Base-by-base conservation (phyloP, 2,113 vertebrate genomes). In the Notarius quadriscutis region DNA sequence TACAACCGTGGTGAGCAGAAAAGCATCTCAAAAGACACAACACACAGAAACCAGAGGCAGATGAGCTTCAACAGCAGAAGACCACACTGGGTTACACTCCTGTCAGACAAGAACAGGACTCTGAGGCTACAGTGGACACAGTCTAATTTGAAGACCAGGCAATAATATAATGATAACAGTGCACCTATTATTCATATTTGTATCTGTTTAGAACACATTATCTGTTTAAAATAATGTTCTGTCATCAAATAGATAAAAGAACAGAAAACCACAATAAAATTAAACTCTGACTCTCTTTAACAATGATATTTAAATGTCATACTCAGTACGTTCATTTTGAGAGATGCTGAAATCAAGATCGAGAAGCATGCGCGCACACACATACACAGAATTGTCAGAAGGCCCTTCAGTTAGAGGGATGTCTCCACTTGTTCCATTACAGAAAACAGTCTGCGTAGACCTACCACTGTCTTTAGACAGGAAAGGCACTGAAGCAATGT, bases 391-490 rank as follows among this genome's bases (percentile, higher is more conserved):
- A 84, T 79, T 62, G 50, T 89, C 85, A 89, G 69, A 71, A 87
- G 83, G 69, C 75, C 2, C 77, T 85, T 84, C 30, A 85, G 82
- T 48, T 25, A 80, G 62, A 85, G 57, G 41, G 27, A 81, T 50
- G 81, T 85, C 48, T 74, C 27, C 63, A 84, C 65, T 88, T 86
- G 57, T 87, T 83, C 83, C 79, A 75, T 86, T 86, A 86, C 63
- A 89, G 60, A 71, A 86, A 87, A 86, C 69, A 48, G 67, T 81
- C 79, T 67, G 63, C 63, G 30, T 74, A 51, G 83, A 65, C 77
- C 27, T 84, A 81, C 74, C 72, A 87, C 85, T 81, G 78, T 20
- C 48, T 85, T 84, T 81, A 81, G 71, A 85, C 88, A 87, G 69
- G 67, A 87, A 58, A 86, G n/a, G 84, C 34, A 83, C 55, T 62